Evolutionary conservation across 64 coral and sea anemone species (phyloP).

Genomic region (Acropora tenuis): DNA sequence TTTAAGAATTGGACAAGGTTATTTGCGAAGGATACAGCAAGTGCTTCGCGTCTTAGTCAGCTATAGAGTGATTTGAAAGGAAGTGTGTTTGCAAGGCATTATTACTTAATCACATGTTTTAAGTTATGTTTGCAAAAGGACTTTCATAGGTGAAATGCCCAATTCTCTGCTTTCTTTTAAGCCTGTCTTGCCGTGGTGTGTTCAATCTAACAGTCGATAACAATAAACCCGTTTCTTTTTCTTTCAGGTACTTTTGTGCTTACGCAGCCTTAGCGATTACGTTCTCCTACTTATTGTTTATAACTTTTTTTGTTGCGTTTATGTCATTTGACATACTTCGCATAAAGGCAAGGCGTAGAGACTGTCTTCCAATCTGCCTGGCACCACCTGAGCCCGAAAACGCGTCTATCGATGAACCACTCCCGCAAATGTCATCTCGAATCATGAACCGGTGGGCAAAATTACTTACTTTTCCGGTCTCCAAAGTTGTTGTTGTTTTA

Average conservation of each 20-base stretch:
- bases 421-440: conserved; percentile 32
- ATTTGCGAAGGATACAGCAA: no score
- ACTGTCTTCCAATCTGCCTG: conserved; percentile 43
- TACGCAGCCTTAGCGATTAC: conserved; percentile 69
- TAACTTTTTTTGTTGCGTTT: conserved; percentile 70
- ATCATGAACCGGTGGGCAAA: conserved; percentile 37
- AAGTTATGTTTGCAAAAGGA: no score
- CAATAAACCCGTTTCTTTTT: background rate
- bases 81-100: no score
- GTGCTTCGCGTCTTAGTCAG: no score
- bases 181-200: background rate
- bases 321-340: conserved; percentile 68
- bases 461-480: conserved; percentile 32
- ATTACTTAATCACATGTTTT: no score
- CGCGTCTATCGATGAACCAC: conserved; percentile 43
- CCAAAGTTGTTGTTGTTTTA: conserved; percentile 26
- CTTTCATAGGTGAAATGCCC: background rate
- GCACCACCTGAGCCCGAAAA: conserved; percentile 43
- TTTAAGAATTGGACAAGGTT: no score
- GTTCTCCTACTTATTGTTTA: conserved; percentile 58
- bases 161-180: background rate
- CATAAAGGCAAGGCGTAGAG: conserved; percentile 61
- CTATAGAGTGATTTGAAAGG: no score
- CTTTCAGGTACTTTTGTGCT: conserved; percentile 62
- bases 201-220: background rate